Evolutionary conservation across 1,140 invertebrate species (phyloP).

Genomic region (Drosophila hydei): DNA sequence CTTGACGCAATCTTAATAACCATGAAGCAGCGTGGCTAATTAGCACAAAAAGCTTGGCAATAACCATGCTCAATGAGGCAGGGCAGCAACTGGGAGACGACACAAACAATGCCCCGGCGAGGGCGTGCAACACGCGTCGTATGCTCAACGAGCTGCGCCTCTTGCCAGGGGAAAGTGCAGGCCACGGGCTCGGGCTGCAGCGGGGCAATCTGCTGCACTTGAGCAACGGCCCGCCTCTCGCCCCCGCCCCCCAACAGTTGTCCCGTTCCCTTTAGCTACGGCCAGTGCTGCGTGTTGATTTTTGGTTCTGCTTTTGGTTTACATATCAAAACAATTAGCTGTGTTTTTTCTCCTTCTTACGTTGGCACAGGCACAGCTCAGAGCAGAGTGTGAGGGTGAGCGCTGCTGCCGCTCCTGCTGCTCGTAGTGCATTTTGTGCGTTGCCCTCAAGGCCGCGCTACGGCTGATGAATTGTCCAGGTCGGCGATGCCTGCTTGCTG

Average conservation of each 20-base stretch:
- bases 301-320: slow-evolving; percentile 74
- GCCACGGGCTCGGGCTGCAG: not conserved
- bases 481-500: slow-evolving; percentile 16
- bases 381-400: not conserved
- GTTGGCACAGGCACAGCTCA: not conserved
- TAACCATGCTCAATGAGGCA: slow-evolving; percentile 83
- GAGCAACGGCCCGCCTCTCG: slow-evolving; percentile 6
- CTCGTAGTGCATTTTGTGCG: slow-evolving; percentile 67
- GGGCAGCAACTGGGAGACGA: slow-evolving; percentile 42
- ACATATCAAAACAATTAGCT: slow-evolving; percentile 81
- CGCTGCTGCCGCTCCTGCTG: slow-evolving; percentile 1
- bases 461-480: slow-evolving; percentile 69
- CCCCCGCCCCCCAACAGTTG: not conserved
- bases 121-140: slow-evolving; percentile 78
- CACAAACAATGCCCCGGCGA: slow-evolving; percentile 54
- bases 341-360: slow-evolving; percentile 19
- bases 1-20: slow-evolving; percentile 84
- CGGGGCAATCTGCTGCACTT: slow-evolving; percentile 42
- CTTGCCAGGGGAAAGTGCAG: slow-evolving; percentile 12
- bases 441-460: slow-evolving; percentile 66
- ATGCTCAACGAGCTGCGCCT: slow-evolving; percentile 64
- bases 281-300: slow-evolving; percentile 72
- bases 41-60: slow-evolving; percentile 83
- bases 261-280: not conserved
- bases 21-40: slow-evolving; percentile 83